phyloP scores from a whole-genome alignment of 2,113 vertebrate genomes.

The Hemichromis elongatus region DNA sequence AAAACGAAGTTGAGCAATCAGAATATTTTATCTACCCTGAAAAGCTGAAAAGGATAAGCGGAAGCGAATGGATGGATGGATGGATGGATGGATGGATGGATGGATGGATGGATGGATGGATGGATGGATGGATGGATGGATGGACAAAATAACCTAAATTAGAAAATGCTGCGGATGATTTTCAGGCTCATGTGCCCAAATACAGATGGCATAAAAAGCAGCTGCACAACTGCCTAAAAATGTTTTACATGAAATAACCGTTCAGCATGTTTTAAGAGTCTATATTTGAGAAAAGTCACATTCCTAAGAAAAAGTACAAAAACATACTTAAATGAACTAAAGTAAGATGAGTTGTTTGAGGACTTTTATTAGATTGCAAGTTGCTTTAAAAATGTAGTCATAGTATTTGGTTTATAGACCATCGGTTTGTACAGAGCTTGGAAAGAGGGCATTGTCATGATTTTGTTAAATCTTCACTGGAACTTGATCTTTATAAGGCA shows the following conservation, averaged over 20 bases:
- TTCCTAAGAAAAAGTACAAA: background rate
- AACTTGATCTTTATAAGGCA: too few relatives aligned
- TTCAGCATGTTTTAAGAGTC: background rate
- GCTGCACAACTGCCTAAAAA: background rate
- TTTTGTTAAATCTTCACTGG: too few relatives aligned
- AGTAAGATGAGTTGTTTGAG: background rate
- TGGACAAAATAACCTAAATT: background rate
- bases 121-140: too few relatives aligned
- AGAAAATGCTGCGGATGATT: background rate
- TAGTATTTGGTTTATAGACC: accelerated
- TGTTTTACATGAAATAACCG: background rate
- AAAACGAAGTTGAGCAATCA: too few relatives aligned
- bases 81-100: too few relatives aligned
- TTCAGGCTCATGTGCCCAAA: background rate
- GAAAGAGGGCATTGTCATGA: too few relatives aligned
- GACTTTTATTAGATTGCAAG: background rate
- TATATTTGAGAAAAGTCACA: background rate
- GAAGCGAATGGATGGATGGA: too few relatives aligned
- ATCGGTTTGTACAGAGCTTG: too few relatives aligned
- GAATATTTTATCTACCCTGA: background rate
- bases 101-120: too few relatives aligned
- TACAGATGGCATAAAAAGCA: background rate
- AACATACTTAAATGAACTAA: background rate
- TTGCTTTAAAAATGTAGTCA: background rate
- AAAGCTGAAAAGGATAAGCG: too few relatives aligned